Evolutionary conservation across 2,797 vertebrate species (phyloP).

Genomic region (Tenualosa ilisha): DNA sequence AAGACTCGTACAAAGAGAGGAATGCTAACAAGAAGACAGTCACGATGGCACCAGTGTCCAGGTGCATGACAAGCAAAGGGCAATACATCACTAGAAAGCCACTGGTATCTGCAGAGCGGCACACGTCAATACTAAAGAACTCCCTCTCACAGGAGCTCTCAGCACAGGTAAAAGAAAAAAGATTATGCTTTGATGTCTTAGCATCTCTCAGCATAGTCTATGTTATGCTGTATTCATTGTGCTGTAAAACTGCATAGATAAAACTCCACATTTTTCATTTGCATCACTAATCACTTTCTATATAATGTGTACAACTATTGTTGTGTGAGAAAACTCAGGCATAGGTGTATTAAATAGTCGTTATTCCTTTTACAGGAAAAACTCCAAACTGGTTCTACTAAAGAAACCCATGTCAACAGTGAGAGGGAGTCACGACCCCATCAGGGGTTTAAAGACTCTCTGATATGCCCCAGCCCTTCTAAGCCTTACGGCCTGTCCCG

Average conservation of each 20-base stretch:
- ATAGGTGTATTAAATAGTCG: neutral
- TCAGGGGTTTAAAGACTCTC: slow-evolving; percentile 29
- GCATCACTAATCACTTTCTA: neutral
- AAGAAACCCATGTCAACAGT: slow-evolving; percentile 5
- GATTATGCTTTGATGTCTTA: too few relatives aligned
- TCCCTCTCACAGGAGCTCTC: slow-evolving; percentile 39
- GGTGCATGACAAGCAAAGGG: slow-evolving; percentile 59
- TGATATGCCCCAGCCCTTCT: slow-evolving; percentile 34
- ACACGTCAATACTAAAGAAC: slow-evolving; percentile 66
- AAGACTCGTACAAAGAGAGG: slow-evolving; percentile 35
- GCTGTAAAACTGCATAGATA: neutral
- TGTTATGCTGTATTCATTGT: neutral
- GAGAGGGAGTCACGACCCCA: slow-evolving; percentile 32
- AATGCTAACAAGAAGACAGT: slow-evolving; percentile 48
- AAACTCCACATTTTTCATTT: neutral
- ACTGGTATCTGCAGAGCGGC: slow-evolving; percentile 48
- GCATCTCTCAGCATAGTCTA: too few relatives aligned
- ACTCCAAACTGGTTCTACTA: neutral
- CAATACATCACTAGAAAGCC: slow-evolving; percentile 62
- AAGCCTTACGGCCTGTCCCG: slow-evolving; percentile 37
- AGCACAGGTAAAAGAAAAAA: slow-evolving; percentile 53
- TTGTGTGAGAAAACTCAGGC: neutral
- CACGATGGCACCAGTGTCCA: slow-evolving; percentile 60
- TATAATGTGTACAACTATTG: neutral
- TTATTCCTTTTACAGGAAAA: slow-evolving; percentile 5